phyloP scores from a whole-genome alignment of 2,113 vertebrate genomes.

The Sminthopsis crassicaudata region DNA sequence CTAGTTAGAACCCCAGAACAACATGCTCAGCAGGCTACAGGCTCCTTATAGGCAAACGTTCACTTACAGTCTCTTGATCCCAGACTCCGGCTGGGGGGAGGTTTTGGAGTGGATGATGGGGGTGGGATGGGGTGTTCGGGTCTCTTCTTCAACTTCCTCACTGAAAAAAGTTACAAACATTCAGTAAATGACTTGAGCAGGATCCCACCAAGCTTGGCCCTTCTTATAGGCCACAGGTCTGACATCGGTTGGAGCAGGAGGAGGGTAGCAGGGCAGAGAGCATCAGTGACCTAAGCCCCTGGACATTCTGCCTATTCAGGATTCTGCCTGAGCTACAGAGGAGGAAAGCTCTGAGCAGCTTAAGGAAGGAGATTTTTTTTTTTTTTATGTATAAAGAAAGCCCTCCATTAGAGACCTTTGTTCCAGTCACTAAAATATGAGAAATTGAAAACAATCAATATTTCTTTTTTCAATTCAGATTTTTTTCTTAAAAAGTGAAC shows the following conservation, averaged over 20 bases:
- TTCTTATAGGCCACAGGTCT: neutral
- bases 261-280: neutral
- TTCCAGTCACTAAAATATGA: neutral
- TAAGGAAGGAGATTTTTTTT: neutral
- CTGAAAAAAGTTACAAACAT: conserved; percentile 78
- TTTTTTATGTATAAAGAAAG: no score
- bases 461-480: neutral
- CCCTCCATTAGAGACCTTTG: neutral
- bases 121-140: conserved; percentile 79
- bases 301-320: neutral
- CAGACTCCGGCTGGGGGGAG: conserved; percentile 90
- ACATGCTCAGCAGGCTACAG: rapidly evolving
- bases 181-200: conserved; percentile 16
- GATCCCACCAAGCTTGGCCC: neutral
- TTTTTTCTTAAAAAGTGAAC: neutral
- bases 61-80: conserved; percentile 95
- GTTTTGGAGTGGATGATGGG: conserved; percentile 83
- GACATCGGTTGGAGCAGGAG: neutral
- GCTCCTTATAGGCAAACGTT: rapidly evolving
- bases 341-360: neutral
- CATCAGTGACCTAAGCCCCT: neutral
- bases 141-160: conserved; percentile 94
- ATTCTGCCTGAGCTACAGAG: neutral
- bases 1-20: neutral
- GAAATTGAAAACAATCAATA: neutral